A percentile compares a stretch with the other conserved stretches of the same genome.
Conservation (phyloP, 2,797 vertebrate species). For the Leucoraja ocellata region DNA sequence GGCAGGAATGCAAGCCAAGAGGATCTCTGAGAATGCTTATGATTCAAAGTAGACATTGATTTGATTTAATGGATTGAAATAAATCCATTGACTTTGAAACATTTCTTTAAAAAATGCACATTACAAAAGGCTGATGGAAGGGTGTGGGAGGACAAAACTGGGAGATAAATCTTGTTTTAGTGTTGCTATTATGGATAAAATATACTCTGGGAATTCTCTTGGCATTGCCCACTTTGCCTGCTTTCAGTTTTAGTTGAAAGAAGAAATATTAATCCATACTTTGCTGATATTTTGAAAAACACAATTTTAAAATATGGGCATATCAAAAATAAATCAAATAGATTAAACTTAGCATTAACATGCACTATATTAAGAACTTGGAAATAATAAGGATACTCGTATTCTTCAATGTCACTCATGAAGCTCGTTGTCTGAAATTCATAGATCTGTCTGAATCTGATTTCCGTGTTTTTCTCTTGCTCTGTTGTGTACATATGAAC, state of each 20-base stretch:
- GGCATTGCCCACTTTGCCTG: background rate
- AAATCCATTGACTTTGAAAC: background rate
- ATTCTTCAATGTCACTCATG: background rate
- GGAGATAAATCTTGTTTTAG: background rate
- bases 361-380: background rate
- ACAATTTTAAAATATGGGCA: background rate
- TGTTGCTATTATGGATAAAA: too few relatives aligned
- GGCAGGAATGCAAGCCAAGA: constrained; percentile 6
- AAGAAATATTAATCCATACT: background rate
- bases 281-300: constrained; percentile 3
- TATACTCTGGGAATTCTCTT: background rate
- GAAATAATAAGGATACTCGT: background rate
- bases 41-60: background rate
- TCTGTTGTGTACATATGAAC: constrained; percentile 66
- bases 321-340: background rate
- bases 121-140: background rate
- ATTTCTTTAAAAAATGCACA: background rate
- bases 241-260: constrained; percentile 4
- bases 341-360: background rate
- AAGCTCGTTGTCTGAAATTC: constrained; percentile 42
- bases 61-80: background rate
- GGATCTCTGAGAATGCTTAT: background rate
- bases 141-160: background rate
- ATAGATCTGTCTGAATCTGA: constrained; percentile 56
- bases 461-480: constrained; percentile 61